Evolutionary conservation across 2,888 invertebrate genomes (phyloP).

Genomic region (Polydrusus tereticollis): DNA sequence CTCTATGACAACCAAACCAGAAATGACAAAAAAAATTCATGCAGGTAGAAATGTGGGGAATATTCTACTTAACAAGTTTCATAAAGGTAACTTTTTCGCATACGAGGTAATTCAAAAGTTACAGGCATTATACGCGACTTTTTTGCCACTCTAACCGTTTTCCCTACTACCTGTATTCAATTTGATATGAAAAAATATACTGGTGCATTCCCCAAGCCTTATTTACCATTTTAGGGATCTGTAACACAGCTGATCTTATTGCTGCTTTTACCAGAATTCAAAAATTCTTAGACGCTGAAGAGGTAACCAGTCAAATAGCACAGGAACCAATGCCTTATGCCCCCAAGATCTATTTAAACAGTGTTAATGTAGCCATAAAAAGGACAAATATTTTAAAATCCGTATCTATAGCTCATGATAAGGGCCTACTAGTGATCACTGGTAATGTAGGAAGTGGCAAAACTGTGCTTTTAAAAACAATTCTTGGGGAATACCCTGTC

Average conservation of each 20-base stretch:
- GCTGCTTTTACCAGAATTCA: constrained; percentile 49
- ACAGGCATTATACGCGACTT: too few species aligned
- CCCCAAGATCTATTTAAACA: constrained; percentile 33
- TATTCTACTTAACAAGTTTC: too few species aligned
- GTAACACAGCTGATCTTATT: constrained; percentile 52
- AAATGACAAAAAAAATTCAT: too few species aligned
- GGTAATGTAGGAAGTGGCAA: constrained; percentile 70
- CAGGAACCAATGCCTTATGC: background rate
- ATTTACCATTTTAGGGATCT: constrained; percentile 14
- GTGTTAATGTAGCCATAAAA: constrained; percentile 50
- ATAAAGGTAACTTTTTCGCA: too few species aligned
- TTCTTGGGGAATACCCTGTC: constrained; percentile 55
- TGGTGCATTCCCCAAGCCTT: background rate
- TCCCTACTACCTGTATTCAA: too few species aligned
- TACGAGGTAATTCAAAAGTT: too few species aligned
- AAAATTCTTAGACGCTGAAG: constrained; percentile 26
- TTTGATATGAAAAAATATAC: too few species aligned
- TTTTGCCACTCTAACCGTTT: too few species aligned
- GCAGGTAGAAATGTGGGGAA: too few species aligned
- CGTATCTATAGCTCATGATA: constrained; percentile 66
- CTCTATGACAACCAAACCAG: too few species aligned
- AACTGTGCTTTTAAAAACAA: constrained; percentile 55
- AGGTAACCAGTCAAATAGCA: background rate
- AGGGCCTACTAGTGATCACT: constrained; percentile 69
- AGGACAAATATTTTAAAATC: constrained; percentile 63